Evolutionary conservation across 2,113 vertebrate species (phyloP), one percentile per base, ranked within the genome.

Genomic region (Phodopus roborovskii): DNA sequence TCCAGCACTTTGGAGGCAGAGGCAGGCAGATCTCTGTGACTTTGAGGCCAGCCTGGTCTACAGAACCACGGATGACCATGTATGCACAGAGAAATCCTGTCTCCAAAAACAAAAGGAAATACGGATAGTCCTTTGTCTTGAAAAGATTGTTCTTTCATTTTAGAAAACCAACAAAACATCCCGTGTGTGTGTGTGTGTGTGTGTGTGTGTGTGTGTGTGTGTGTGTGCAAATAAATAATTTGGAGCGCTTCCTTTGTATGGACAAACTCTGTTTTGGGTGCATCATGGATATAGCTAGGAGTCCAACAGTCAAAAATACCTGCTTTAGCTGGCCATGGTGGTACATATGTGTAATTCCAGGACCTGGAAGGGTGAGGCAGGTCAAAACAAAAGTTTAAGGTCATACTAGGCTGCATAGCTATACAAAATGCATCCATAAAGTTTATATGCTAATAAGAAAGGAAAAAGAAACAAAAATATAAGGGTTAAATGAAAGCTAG

Each of bases 21-120:
- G 36, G 19, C 70, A 39, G 70, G 70, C 7, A 9, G 36, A 71
- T 71, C 70, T 39, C 70, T 71, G 36, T 71, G 70, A 20, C 36
- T 71, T 71, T 20, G 16, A n/a, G 19, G 17, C 70, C 19, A 71
- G 17, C 17, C 15, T 71, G 16, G 36, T n/a, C 36, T 20, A 71
- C 36, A 71, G 70, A 71, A 36, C 2, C 70, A 71, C 6, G 6
- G 19, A 22, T 22, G 39, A 19, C 70, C 70, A 73, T 20, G 3
- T n/a, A 22, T 9, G 39, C n/a, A 73, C 17, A 73, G 8, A 73
- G 70, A 73, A 39, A 73, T 17, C 8, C 70, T 39, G 19, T 73
- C 70, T 73, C 36, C 70, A 73, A 39, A 66, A 71, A 39, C 16
- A 39, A 94, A 92, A n/a, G 68, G 58, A 94, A 81, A 86, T 79